phyloP scores from a whole-genome alignment of 2,113 vertebrate genomes.

The Tachysurus vachellii region DNA sequence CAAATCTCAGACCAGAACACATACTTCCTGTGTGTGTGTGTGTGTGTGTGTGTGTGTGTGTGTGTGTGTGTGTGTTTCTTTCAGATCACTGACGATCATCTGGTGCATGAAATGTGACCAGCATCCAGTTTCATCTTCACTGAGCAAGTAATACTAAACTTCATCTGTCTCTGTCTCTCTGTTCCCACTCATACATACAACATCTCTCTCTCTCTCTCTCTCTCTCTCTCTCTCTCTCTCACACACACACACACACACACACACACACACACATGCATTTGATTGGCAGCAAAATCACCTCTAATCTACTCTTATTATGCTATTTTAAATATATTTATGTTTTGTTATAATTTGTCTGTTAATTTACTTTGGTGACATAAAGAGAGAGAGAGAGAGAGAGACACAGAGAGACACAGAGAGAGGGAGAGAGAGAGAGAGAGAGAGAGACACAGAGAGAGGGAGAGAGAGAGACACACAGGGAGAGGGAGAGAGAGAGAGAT shows the following conservation, averaged over 20 bases:
- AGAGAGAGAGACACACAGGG: background rate
- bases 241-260: too few species aligned
- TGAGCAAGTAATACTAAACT: background rate
- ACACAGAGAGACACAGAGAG: background rate
- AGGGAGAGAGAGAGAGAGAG: background rate
- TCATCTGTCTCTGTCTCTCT: background rate
- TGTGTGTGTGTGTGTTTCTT: background rate
- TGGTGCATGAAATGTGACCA: background rate
- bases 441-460: background rate
- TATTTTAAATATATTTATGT: too few species aligned
- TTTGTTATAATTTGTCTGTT: too few species aligned
- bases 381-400: background rate
- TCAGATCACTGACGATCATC: background rate
- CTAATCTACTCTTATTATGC: too few species aligned
- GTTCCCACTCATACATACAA: too few species aligned
- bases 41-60: background rate
- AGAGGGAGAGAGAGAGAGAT: background rate
- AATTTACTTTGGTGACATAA: too few species aligned
- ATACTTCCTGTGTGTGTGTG: background rate
- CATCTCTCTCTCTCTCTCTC: background rate
- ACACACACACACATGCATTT: too few species aligned
- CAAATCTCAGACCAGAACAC: background rate
- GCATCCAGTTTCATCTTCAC: background rate
- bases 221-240: background rate
- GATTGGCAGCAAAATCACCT: too few species aligned